phyloP scores from a whole-genome alignment of 2,888 invertebrate species.

The Megaustenia siamemsis region DNA sequence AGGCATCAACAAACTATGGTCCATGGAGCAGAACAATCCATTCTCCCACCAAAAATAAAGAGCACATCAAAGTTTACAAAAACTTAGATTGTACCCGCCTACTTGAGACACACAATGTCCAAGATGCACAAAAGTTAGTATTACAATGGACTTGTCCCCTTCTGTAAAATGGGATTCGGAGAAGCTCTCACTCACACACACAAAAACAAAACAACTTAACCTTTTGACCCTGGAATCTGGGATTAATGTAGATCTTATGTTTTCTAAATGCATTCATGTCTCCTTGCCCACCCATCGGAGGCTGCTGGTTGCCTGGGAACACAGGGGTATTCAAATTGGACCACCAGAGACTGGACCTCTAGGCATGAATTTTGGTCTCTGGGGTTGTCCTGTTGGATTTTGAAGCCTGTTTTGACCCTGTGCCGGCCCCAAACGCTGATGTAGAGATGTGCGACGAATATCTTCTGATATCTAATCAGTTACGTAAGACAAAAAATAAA shows the following conservation, averaged over 20 bases:
- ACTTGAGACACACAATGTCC: no score
- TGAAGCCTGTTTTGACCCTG: slow-evolving; percentile 22
- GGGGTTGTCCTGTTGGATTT: slow-evolving; percentile 17
- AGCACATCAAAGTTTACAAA: no score
- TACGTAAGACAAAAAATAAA: background rate
- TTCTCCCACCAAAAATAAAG: no score
- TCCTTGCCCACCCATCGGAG: slow-evolving; percentile 18
- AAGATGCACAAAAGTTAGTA: no score
- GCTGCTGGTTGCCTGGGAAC: slow-evolving; percentile 5
- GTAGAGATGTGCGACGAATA: slow-evolving; percentile 28
- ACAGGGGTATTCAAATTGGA: background rate
- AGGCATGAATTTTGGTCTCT: slow-evolving; percentile 18
- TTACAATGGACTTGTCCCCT: no score
- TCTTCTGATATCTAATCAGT: slow-evolving; percentile 9
- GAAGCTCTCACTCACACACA: background rate
- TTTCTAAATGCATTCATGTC: background rate
- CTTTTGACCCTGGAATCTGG: slow-evolving; percentile 43
- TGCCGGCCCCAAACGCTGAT: slow-evolving; percentile 43
- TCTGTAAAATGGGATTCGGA: no score
- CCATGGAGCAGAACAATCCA: no score
- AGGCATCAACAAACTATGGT: no score
- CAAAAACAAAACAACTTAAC: slow-evolving; percentile 5
- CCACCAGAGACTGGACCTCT: background rate
- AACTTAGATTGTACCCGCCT: no score
- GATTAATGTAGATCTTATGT: slow-evolving; percentile 52